Conservation (phyloP, 37 sponge, comb jelly and placozoan species). For the Diacarnus erythraeanus region DNA sequence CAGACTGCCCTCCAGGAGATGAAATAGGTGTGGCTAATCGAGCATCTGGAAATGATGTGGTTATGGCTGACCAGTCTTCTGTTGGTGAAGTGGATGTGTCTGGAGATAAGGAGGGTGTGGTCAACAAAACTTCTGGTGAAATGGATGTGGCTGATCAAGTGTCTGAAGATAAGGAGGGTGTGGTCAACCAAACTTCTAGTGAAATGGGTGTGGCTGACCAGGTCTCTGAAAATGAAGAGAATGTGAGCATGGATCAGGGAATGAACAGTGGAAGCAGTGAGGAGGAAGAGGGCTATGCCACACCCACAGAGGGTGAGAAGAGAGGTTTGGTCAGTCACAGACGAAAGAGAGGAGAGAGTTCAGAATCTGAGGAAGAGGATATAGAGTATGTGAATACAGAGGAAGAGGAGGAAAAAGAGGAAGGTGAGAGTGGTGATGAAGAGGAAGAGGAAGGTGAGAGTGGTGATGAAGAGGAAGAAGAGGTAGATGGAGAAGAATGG, state of each 20-base stretch:
- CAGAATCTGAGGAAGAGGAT: background rate
- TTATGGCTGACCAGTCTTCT: too few relatives aligned
- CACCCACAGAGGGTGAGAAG: background rate
- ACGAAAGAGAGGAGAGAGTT: slow-evolving; percentile 11
- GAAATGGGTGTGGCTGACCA: too few relatives aligned
- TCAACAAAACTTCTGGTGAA: too few relatives aligned
- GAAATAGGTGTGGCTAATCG: too few relatives aligned
- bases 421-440: background rate
- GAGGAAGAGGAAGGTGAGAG: slow-evolving; percentile 2
- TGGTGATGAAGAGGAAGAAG: slow-evolving; percentile 3
- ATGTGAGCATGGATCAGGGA: too few relatives aligned
- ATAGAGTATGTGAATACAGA: background rate
- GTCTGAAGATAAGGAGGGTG: background rate
- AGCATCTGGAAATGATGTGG: too few relatives aligned
- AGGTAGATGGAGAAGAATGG: too few relatives aligned
- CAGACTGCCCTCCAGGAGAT: too few relatives aligned
- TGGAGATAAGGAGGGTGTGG: background rate
- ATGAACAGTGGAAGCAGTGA: background rate
- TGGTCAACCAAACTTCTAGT: background rate
- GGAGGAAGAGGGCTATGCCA: background rate
- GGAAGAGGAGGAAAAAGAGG: background rate
- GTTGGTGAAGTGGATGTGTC: too few relatives aligned
- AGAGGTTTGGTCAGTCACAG: background rate
- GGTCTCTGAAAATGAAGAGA: background rate
- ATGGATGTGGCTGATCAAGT: too few relatives aligned